Evolutionary conservation across 2,888 invertebrate species (phyloP).

Genomic region (Spodoptera exigua): DNA sequence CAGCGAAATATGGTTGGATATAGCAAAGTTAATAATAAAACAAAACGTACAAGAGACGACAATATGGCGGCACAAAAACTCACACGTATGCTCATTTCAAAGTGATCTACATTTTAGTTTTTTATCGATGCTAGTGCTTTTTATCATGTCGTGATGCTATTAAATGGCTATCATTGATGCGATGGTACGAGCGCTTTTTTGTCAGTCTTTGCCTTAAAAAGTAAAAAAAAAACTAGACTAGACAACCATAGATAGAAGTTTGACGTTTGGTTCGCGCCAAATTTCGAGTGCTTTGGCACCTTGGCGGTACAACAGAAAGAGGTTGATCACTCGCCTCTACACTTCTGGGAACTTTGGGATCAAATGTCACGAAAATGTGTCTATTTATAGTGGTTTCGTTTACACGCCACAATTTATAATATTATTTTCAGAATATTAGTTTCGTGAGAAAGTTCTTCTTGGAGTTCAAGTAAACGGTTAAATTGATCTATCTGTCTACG

Average conservation of each 20-base stretch:
- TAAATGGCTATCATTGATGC: conserved; percentile 77
- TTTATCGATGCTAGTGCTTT: conserved; percentile 59
- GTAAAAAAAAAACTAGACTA: conserved; percentile 46
- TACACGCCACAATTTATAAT: no score
- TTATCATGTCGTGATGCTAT: conserved; percentile 69
- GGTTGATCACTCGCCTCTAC: conserved; percentile 20
- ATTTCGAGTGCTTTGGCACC: conserved; percentile 16
- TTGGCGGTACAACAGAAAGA: conserved; percentile 30
- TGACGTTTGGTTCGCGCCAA: conserved; percentile 53
- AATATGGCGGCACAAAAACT: conserved; percentile 52
- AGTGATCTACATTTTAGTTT: conserved; percentile 67
- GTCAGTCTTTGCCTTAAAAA: conserved; percentile 61
- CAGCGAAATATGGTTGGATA: conserved; percentile 35
- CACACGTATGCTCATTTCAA: conserved; percentile 63
- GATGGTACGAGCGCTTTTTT: conserved; percentile 68
- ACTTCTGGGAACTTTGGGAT: conserved; percentile 19
- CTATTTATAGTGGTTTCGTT: conserved; percentile 27
- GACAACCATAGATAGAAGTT: conserved; percentile 62
- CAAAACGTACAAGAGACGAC: conserved; percentile 51
- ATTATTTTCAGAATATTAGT: neutral
- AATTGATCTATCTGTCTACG: neutral
- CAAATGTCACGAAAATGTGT: conserved; percentile 9
- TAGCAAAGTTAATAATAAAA: conserved; percentile 54
- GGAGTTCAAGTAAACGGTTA: conserved; percentile 2
- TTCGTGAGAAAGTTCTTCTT: neutral